These are phyloP conservation scores for Hypotaenidia philippensis DNA, from an alignment of 2,797 vertebrate genomes.

Conservation along the genomic window DNA sequence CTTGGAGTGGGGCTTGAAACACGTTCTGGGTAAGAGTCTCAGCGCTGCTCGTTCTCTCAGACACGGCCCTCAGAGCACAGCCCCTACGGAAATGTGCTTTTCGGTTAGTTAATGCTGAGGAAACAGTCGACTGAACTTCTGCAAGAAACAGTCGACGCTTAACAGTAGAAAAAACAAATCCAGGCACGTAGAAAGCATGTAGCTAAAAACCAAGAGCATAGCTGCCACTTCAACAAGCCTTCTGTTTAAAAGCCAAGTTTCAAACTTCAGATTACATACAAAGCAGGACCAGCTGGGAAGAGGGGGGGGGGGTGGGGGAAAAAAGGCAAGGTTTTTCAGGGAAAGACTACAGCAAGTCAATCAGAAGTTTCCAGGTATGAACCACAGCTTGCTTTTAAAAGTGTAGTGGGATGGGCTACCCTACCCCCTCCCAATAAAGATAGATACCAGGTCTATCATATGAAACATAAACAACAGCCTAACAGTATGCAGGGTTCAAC, in stretches of 20 bases:
- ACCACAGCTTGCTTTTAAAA: not conserved
- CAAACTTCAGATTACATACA: not conserved
- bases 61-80: not conserved
- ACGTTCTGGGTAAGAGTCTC: rapidly evolving
- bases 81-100: not conserved
- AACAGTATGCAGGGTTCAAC: not conserved
- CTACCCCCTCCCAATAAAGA: not conserved
- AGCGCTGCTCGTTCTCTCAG: not conserved
- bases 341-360: not conserved
- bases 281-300: not conserved
- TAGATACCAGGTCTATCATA: not conserved
- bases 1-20: not conserved
- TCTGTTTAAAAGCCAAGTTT: constrained; percentile 11
- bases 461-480: not conserved
- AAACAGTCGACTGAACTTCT: not conserved
- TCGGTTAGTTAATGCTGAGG: not conserved
- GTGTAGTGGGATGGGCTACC: not conserved
- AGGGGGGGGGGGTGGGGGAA: rapidly evolving
- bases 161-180: not conserved
- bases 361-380: not conserved
- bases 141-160: not conserved
- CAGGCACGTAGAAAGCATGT: not conserved
- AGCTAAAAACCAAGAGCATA: not conserved
- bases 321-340: not conserved
- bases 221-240: not conserved